phyloP scores from a whole-genome alignment of 1,140 invertebrate species.

The Bathynomus jamesi region DNA sequence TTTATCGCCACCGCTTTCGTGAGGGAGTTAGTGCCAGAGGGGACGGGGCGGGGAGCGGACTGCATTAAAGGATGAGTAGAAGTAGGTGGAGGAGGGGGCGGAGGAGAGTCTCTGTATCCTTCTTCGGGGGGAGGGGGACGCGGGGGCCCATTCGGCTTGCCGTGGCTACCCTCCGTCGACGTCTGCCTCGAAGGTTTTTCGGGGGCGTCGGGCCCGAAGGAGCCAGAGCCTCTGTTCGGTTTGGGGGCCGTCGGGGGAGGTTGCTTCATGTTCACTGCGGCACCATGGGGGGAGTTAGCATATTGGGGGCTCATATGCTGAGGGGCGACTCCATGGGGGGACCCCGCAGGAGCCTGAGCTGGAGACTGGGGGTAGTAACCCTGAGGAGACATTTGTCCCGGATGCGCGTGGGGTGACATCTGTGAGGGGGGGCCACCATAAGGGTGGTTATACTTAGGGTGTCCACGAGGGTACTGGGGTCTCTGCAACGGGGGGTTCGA shows the following conservation, averaged over 20 bases:
- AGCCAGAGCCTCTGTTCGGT: conserved; percentile 14
- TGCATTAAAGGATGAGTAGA: conserved; percentile 63
- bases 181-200: conserved; percentile 40
- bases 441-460: conserved; percentile 7
- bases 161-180: conserved; percentile 29
- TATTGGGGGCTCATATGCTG: conserved; percentile 21
- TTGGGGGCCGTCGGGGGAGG: conserved; percentile 35
- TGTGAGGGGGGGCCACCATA: conserved; percentile 13
- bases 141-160: conserved; percentile 5
- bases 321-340: conserved; percentile 5
- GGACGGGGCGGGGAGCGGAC: conserved; percentile 48
- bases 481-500: conserved; percentile 4
- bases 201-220: conserved; percentile 34
- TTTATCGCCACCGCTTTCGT: neutral
- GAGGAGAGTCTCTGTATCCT: conserved; percentile 53
- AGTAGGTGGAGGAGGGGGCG: conserved; percentile 55
- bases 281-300: conserved; percentile 13
- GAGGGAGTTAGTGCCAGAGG: conserved; percentile 8
- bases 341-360: conserved; percentile 1
- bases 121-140: conserved; percentile 40
- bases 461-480: conserved; percentile 12
- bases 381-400: neutral
- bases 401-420: conserved; percentile 13
- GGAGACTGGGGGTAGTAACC: neutral
- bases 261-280: conserved; percentile 15